These are phyloP conservation scores for Erannis defoliaria DNA, from an alignment of 2,888 invertebrate species.

Conservation along the genomic window DNA sequence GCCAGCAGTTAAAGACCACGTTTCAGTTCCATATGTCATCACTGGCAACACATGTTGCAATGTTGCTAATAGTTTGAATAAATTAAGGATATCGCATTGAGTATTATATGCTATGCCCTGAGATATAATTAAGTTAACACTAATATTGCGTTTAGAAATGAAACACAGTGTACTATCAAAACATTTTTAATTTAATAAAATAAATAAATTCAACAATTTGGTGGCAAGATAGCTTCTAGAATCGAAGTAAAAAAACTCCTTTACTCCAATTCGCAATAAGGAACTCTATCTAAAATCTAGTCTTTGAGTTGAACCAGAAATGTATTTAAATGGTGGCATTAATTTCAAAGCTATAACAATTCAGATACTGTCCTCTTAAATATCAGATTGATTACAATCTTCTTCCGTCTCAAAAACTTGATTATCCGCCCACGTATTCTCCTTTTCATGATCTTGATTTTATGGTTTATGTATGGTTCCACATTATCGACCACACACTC, in stretches of 20 bases:
- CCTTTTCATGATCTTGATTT: background rate
- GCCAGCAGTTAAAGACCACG: no score
- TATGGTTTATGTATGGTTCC: background rate
- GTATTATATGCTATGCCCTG: background rate
- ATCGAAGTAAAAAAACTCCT: slow-evolving; percentile 51
- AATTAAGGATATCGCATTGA: no score
- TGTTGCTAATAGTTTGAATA: no score
- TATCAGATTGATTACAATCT: background rate
- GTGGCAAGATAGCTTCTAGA: slow-evolving; percentile 83
- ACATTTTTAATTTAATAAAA: slow-evolving; percentile 65
- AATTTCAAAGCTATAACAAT: background rate
- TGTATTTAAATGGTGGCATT: slow-evolving; percentile 49
- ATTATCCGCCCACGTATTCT: background rate
- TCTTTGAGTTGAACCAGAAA: slow-evolving; percentile 48
- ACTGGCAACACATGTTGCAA: no score
- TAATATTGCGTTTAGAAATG: slow-evolving; percentile 27
- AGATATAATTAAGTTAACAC: background rate
- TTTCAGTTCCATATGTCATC: no score
- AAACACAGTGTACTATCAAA: slow-evolving; percentile 33
- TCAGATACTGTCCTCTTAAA: background rate
- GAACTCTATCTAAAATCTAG: slow-evolving; percentile 69
- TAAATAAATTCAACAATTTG: slow-evolving; percentile 81
- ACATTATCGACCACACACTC: background rate
- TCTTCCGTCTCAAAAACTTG: background rate
- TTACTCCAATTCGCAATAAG: slow-evolving; percentile 58